Evolutionary conservation across 2,888 invertebrate species (phyloP), one percentile per base, ranked within the genome.

Genomic region (Hanleya hanleyi): DNA sequence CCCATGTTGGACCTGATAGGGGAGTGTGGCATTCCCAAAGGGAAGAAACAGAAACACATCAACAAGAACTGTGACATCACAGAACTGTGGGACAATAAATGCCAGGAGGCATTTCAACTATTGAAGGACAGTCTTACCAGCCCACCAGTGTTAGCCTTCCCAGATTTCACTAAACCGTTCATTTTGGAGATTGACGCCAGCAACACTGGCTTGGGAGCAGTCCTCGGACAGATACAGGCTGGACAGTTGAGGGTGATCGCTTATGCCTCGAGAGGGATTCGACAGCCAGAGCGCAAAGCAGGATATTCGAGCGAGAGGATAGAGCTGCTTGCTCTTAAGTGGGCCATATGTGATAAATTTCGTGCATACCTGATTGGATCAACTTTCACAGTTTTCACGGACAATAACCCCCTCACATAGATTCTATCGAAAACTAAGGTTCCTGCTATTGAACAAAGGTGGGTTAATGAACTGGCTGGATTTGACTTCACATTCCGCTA

Each of bases 331-430:
- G 79, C 67, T 6, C 61, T 76, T 6, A 79, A 79, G 62, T 78
- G 79, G 77, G 75, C 79, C 6, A 66, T 77, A 18, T 67, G 70
- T 26, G 71, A 77, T 6, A 76, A 77, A 41, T 77, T 75, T 37
- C 38, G 66, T 22, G 71, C 69, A 35, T 76, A 74, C 37, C 74
- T 76, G 5, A 29, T 69, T n/a, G 77, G 71, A 6, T 18, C 73
- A 1, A 50, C 67, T 32, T 76, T 76, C 47, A 36, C 7, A 18
- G 70, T 76, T 6, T 33, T 70, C 9, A 76, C 73, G 12, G 72
- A 74, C 68, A 74, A 69, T 49, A 77, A 72, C 33, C 70, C 72
- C 15, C 47, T 72, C 15, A 51, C 41, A 37, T 67, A 72, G 47
- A 32, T 71, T 15, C 22, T 57, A 32, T 67, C 67, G 15, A 67